Evolutionary conservation across 2,113 vertebrate genomes (phyloP), one percentile per base, ranked within the genome.

Genomic region (Stictonetta naevosa): DNA sequence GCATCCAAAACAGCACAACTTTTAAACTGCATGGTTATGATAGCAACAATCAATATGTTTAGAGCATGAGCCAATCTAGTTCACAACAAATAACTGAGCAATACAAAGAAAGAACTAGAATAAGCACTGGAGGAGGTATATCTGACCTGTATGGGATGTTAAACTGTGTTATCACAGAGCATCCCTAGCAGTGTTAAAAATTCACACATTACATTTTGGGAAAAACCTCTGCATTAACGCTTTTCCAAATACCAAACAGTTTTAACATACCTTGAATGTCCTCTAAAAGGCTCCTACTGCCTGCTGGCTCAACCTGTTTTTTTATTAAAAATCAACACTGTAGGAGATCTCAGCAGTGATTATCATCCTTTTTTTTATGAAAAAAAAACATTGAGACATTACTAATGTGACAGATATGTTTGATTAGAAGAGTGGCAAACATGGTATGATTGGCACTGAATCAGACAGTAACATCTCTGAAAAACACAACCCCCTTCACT

Each of bases 401-500:
- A 50, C 21, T 55, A 59, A 28, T 1, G 50, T 0, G 1, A 77
- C n/a, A 55, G 29, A 11, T 8, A 50, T 0, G 0, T 63, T 73
- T 78, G 6, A 31, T 59, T 28, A 48, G 31, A 83, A 69, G 19
- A 85, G 14, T 0, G 5, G 52, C 10, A 69, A 89, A 69, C 14
- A 11, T 1, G 5, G 33, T 40, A 22, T 26, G 20, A 44, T 59
- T 67, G 1, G 18, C 60, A 11, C 66, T 2, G 1, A 62, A 21
- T 71, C 29, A 40, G 23, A 60, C 8, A 55, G 21, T 7, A 74
- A 17, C 34, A 89, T 2, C 55, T 81, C 69, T 67, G 31, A 84
- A 76, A 62, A 0, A 0, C 13, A 58, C 28, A 23, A 53, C 15
- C 29, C 25, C 8, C 42, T 91, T 52, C 66, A 63, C 0, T 0